Evolutionary conservation across 2,797 vertebrate genomes (phyloP).

Genomic region (Typhlichthys eigenmanni): DNA sequence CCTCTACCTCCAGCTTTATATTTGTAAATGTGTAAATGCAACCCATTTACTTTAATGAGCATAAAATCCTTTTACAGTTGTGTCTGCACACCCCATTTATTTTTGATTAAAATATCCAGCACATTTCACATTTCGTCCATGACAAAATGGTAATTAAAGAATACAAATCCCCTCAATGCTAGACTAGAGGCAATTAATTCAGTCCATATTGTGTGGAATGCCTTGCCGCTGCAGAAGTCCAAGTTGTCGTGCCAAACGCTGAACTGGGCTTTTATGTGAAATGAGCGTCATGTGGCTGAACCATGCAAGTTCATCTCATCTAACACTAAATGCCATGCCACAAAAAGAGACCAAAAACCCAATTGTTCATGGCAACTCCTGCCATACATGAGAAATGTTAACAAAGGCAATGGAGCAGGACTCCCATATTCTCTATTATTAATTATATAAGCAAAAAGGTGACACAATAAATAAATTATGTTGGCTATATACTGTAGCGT

Average conservation of each 20-base stretch:
- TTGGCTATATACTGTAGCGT: neutral
- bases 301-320: slow-evolving; percentile 34
- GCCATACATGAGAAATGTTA: neutral
- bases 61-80: slow-evolving; percentile 65
- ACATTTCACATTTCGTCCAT: slow-evolving; percentile 50
- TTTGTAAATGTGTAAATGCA: slow-evolving; percentile 47
- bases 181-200: slow-evolving; percentile 56
- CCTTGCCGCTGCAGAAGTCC: slow-evolving; percentile 17
- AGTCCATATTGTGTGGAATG: slow-evolving; percentile 28
- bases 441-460: neutral
- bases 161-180: slow-evolving; percentile 53
- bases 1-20: slow-evolving; percentile 48
- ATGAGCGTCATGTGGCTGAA: slow-evolving; percentile 19
- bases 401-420: neutral
- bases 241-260: slow-evolving; percentile 12
- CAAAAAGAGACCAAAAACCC: slow-evolving; percentile 20
- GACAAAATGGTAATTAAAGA: slow-evolving; percentile 64
- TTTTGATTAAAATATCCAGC: slow-evolving; percentile 67
- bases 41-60: slow-evolving; percentile 66
- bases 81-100: slow-evolving; percentile 59
- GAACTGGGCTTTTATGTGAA: slow-evolving; percentile 15
- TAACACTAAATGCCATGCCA: slow-evolving; percentile 26
- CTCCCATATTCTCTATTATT: neutral
- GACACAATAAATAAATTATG: neutral
- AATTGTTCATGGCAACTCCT: neutral